phyloP scores from a whole-genome alignment of 1,140 invertebrate genomes.

The Neodiprion virginianus region DNA sequence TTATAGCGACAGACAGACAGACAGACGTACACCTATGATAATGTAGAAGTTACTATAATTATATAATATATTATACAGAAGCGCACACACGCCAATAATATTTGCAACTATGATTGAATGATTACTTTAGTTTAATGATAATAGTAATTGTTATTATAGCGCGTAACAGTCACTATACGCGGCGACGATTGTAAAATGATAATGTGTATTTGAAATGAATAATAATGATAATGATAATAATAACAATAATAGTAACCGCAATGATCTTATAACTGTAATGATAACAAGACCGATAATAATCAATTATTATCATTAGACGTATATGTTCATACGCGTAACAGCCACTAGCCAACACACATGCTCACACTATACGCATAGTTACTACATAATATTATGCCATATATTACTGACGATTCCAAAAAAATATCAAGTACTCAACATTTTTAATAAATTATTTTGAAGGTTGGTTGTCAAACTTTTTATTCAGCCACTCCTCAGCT shows the following conservation, averaged over 20 bases:
- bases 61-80: background rate
- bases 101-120: background rate
- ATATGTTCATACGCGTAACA: conserved; percentile 12
- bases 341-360: conserved; percentile 42
- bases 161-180: background rate
- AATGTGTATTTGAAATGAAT: too few species aligned
- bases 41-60: background rate
- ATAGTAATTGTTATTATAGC: background rate
- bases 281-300: conserved; percentile 26
- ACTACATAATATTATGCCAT: conserved; percentile 47
- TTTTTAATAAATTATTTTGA: conserved; percentile 62
- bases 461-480: conserved; percentile 41
- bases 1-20: background rate
- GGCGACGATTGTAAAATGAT: background rate
- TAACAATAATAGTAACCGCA: conserved; percentile 25
- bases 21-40: background rate
- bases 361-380: conserved; percentile 56
- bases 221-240: background rate
- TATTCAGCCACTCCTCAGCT: too few species aligned
- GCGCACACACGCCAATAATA: background rate
- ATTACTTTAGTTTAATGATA: background rate
- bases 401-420: conserved; percentile 45
- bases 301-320: conserved; percentile 29
- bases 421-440: conserved; percentile 53
- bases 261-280: conserved; percentile 3